Conservation (phyloP, 2,113 vertebrate species). For the Arizona elegans region DNA sequence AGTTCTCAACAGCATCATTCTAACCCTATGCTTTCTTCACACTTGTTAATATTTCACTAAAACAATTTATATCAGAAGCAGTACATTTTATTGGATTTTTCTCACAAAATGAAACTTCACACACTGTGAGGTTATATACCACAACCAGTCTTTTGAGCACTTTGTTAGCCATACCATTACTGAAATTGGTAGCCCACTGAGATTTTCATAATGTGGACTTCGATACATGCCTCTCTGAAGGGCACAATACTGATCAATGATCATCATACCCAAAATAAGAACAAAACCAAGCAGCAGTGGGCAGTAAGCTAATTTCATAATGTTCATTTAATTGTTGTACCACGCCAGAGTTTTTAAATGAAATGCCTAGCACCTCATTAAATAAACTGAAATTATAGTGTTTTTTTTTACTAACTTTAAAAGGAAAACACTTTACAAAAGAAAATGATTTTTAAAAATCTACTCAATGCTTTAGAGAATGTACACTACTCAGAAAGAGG, state of each 20-base stretch:
- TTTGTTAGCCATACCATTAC: background rate
- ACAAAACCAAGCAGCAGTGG: background rate
- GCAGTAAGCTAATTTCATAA: conserved; percentile 23
- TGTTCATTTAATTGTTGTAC: background rate
- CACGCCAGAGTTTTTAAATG: conserved; percentile 25
- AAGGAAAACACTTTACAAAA: conserved; percentile 36
- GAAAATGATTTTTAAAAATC: conserved; percentile 31
- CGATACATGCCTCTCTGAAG: background rate
- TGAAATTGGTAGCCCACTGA: background rate
- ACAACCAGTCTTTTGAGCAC: background rate
- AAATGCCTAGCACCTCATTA: conserved; percentile 11
- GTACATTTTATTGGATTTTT: background rate
- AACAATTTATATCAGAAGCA: background rate
- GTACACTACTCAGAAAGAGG: conserved; percentile 51
- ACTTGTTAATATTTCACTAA: background rate
- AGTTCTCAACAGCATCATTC: background rate
- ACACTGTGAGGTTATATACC: background rate
- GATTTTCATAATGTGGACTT: background rate
- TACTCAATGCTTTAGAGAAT: conserved; percentile 36
- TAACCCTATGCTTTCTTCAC: background rate
- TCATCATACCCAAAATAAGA: background rate
- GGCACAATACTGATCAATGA: background rate
- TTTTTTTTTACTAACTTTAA: background rate
- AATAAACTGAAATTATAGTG: conserved; percentile 20
- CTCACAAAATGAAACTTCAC: conserved; percentile 37